Percentiles rank a stretch among this genome's conserved stretches.
phyloP scores from a whole-genome alignment of 1,140 invertebrate genomes.

The Drosophila micromelanica region DNA sequence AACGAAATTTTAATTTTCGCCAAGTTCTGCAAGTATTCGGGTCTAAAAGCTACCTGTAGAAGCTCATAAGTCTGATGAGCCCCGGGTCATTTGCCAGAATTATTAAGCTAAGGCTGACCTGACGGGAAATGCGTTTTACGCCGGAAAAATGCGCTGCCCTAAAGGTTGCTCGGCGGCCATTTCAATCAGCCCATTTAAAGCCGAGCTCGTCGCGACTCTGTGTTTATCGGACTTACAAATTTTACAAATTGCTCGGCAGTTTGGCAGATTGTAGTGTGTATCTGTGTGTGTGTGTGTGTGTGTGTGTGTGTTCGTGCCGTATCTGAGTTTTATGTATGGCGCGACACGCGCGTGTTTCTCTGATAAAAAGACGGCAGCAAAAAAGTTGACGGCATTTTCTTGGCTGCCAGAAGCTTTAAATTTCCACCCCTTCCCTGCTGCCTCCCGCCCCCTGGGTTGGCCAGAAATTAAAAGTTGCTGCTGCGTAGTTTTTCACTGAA shows the following conservation, averaged over 20 bases:
- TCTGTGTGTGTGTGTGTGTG: slow-evolving; percentile 2
- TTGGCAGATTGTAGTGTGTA: slow-evolving; percentile 44
- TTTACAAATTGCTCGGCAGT: slow-evolving; percentile 56
- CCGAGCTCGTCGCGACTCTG: not conserved
- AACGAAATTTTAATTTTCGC: slow-evolving; percentile 22
- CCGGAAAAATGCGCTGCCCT: not conserved
- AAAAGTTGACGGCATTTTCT: slow-evolving; percentile 31
- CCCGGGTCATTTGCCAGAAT: slow-evolving; percentile 4
- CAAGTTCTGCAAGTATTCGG: slow-evolving; percentile 14
- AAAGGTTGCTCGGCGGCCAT: not conserved
- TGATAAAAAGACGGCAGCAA: slow-evolving; percentile 41
- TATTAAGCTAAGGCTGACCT: slow-evolving; percentile 9
- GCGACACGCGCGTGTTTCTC: slow-evolving; percentile 31
- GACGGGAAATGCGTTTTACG: slow-evolving; percentile 8
- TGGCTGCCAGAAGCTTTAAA: slow-evolving; percentile 28
- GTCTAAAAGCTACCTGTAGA: slow-evolving; percentile 7
- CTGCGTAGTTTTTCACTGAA: slow-evolving; percentile 26
- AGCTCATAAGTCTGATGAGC: slow-evolving; percentile 1
- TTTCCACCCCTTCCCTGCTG: slow-evolving; percentile 12
- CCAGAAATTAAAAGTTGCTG: slow-evolving; percentile 59
- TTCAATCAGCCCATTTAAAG: slow-evolving; percentile 40
- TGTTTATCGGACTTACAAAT: slow-evolving; percentile 40
- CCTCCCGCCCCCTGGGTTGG: slow-evolving; percentile 21
- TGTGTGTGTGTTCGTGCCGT: slow-evolving; percentile 10
- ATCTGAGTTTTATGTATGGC: slow-evolving; percentile 28